Percentiles rank a stretch among this genome's conserved stretches.
phyloP scores from a whole-genome alignment of 2,888 invertebrate genomes.

The Acleris emargana region DNA sequence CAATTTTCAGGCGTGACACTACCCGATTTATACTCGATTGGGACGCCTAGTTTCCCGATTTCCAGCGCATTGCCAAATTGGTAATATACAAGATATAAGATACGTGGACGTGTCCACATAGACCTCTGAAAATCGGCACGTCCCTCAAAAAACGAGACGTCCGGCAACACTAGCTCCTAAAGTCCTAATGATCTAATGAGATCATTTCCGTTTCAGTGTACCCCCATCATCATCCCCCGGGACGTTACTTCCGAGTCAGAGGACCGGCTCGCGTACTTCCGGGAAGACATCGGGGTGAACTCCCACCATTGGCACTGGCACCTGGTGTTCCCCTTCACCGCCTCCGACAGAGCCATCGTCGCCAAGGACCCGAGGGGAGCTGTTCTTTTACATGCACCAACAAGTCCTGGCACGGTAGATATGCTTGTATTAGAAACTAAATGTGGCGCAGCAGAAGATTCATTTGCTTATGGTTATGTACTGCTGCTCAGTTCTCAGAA shows the following conservation, averaged over 20 bases:
- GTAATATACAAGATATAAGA: too few relatives aligned
- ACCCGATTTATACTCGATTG: too few relatives aligned
- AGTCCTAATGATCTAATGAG: too few relatives aligned
- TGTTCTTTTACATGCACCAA: constrained; percentile 91
- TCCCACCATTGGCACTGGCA: constrained; percentile 94
- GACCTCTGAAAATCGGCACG: constrained; percentile 9
- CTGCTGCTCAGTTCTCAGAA: too few relatives aligned
- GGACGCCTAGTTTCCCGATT: too few relatives aligned
- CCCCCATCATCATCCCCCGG: constrained; percentile 87
- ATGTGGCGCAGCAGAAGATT: too few relatives aligned
- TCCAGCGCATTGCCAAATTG: too few relatives aligned
- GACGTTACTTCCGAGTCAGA: constrained; percentile 92
- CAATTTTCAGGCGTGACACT: too few relatives aligned
- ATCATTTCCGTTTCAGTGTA: constrained; percentile 65
- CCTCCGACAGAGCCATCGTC: constrained; percentile 82
- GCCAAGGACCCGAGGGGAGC: constrained; percentile 90
- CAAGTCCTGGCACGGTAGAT: constrained; percentile 75
- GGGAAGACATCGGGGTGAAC: constrained; percentile 92
- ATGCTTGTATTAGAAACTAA: not conserved
- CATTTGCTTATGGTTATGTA: too few relatives aligned
- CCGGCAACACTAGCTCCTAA: too few relatives aligned
- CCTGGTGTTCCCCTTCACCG: constrained; percentile 88
- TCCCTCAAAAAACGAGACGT: constrained; percentile 23
- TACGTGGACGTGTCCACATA: too few relatives aligned
- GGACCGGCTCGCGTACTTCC: constrained; percentile 90